These are phyloP conservation scores for Timema podura DNA, from an alignment of 2,888 invertebrate species.

Conservation along the genomic window DNA sequence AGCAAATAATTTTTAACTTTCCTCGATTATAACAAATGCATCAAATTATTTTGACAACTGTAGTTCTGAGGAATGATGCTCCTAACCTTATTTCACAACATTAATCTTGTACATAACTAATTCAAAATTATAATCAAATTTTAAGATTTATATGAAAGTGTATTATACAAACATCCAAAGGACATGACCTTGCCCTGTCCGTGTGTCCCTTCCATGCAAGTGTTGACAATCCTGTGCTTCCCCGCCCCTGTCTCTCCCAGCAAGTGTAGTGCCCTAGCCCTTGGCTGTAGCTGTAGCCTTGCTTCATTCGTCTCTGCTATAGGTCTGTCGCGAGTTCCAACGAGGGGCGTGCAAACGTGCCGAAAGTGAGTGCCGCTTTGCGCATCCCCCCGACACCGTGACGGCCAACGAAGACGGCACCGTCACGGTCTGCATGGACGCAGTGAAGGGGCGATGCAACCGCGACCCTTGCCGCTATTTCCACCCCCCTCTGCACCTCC, in stretches of 20 bases:
- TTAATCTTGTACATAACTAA: not conserved
- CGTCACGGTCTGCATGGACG: slow-evolving; percentile 99
- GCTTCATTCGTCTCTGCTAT: slow-evolving; percentile 35
- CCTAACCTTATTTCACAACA: slow-evolving; percentile 11
- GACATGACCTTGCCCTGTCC: too few species aligned
- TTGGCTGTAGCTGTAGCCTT: slow-evolving; percentile 57
- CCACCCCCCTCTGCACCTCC: slow-evolving; percentile 99
- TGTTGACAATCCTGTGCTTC: too few species aligned
- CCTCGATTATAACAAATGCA: too few species aligned
- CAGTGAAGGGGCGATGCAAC: slow-evolving; percentile 97
- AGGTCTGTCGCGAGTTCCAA: slow-evolving; percentile 92
- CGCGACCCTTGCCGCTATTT: slow-evolving; percentile 99
- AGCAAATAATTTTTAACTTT: too few species aligned
- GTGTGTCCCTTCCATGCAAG: too few species aligned
- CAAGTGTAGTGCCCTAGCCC: slow-evolving; percentile 35
- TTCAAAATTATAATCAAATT: too few species aligned
- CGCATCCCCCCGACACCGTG: slow-evolving; percentile 96
- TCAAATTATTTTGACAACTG: too few species aligned
- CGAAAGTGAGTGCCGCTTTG: slow-evolving; percentile 97
- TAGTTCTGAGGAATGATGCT: too few species aligned
- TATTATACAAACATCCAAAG: too few species aligned
- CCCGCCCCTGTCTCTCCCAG: slow-evolving; percentile 6
- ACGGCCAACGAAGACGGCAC: slow-evolving; percentile 96
- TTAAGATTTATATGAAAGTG: too few species aligned
- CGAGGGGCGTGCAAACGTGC: slow-evolving; percentile 97